These are phyloP conservation scores for Anagyrus pseudococci DNA, from an alignment of 2,888 invertebrate genomes.

Conservation along the genomic window DNA sequence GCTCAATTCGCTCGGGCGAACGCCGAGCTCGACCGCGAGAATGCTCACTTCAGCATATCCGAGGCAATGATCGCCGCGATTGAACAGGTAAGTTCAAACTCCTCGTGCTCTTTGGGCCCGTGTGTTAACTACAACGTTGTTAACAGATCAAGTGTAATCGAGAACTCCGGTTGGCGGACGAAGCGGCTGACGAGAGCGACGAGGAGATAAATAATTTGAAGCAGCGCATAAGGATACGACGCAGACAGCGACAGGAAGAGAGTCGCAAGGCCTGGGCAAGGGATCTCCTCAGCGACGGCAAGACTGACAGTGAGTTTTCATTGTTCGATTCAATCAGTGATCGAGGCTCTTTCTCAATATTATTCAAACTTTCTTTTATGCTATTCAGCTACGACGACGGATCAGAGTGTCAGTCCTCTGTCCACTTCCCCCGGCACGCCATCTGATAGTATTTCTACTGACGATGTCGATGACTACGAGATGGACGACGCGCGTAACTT, in stretches of 20 bases:
- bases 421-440: conserved; percentile 63
- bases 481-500: conserved; percentile 63
- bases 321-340: conserved; percentile 30
- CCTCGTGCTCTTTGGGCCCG: no score
- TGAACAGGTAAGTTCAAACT: conserved; percentile 68
- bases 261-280: conserved; percentile 50
- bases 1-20: conserved; percentile 74
- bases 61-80: conserved; percentile 85
- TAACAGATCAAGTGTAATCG: conserved; percentile 68
- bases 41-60: conserved; percentile 84
- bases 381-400: conserved; percentile 64
- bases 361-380: conserved; percentile 11
- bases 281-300: conserved; percentile 62
- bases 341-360: not conserved
- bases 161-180: conserved; percentile 62
- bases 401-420: conserved; percentile 65
- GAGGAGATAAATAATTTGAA: conserved; percentile 72
- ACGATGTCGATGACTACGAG: conserved; percentile 65
- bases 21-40: conserved; percentile 82
- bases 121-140: not conserved
- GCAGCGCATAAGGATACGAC: conserved; percentile 69
- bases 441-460: conserved; percentile 64
- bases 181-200: conserved; percentile 68
- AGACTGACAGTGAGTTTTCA: conserved; percentile 65
- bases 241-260: conserved; percentile 65